phyloP scores from a whole-genome alignment of 2,113 vertebrate species.

The Eretmodus cyanostictus region DNA sequence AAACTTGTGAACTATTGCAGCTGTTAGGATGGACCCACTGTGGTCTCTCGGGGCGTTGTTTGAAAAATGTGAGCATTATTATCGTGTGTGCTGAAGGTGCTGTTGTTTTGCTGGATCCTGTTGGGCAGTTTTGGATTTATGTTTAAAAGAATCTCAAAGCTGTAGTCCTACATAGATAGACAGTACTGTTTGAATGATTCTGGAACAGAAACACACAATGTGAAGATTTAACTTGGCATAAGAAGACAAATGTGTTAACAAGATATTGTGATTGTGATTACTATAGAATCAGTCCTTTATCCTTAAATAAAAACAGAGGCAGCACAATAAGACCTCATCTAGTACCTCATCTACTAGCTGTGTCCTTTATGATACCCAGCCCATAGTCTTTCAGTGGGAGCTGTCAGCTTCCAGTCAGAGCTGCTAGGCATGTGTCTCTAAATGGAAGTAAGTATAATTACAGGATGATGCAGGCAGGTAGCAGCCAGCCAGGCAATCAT shows the following conservation, averaged over 20 bases:
- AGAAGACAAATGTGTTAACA: background rate
- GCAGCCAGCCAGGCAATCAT: constrained; percentile 67
- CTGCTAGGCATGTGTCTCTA: constrained; percentile 51
- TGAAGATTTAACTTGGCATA: background rate
- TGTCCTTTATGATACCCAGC: background rate
- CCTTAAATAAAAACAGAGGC: background rate
- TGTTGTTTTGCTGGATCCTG: background rate
- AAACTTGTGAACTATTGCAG: constrained; percentile 45
- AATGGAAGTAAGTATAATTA: constrained; percentile 72
- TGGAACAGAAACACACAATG: background rate
- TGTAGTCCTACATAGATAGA: background rate
- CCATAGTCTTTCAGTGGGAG: background rate
- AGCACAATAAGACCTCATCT: background rate
- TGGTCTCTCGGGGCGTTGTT: background rate
- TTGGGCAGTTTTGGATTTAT: background rate
- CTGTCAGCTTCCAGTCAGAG: constrained; percentile 27
- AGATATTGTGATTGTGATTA: background rate
- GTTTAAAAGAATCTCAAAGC: background rate
- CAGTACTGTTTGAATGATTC: background rate
- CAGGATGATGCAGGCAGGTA: constrained; percentile 59
- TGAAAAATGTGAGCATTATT: background rate
- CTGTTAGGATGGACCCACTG: constrained; percentile 2
- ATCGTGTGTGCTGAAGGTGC: background rate
- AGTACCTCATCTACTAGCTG: background rate
- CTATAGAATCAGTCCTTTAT: background rate